phyloP scores from a whole-genome alignment of 2,113 vertebrate genomes.

The Butorides virescens region DNA sequence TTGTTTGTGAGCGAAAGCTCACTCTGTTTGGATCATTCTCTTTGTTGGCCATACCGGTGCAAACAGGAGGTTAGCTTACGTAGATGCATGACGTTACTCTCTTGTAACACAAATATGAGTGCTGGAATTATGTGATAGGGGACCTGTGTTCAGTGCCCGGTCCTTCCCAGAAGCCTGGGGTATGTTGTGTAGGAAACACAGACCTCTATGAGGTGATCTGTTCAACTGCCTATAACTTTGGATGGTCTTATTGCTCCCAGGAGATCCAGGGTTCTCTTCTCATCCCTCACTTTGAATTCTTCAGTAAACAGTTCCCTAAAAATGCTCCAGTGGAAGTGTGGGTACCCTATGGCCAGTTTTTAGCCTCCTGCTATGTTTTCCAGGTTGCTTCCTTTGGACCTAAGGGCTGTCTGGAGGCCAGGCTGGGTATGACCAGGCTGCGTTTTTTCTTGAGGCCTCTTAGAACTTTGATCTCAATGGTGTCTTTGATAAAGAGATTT shows the following conservation, averaged over 20 bases:
- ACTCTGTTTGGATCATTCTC: background rate
- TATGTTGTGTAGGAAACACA: background rate
- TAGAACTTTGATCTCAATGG: background rate
- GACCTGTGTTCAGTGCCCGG: background rate
- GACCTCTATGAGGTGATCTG: background rate
- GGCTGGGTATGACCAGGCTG: background rate
- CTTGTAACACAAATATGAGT: background rate
- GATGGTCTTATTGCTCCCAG: background rate
- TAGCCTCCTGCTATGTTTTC: background rate
- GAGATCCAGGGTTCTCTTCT: background rate
- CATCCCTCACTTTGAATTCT: background rate
- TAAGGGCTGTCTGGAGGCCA: background rate
- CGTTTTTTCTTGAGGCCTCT: background rate
- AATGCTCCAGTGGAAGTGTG: background rate
- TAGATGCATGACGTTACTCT: background rate
- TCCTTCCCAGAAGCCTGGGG: background rate
- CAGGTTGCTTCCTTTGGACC: background rate
- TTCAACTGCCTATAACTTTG: accelerated
- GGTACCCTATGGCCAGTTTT: background rate
- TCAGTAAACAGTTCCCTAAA: background rate
- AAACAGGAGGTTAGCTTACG: background rate
- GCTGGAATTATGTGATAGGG: background rate
- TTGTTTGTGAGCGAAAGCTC: background rate
- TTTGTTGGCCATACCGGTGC: background rate
- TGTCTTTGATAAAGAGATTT: background rate